These are phyloP conservation scores for Blomia tropicalis DNA, from an alignment of 2,888 invertebrate genomes.

Conservation along the genomic window DNA sequence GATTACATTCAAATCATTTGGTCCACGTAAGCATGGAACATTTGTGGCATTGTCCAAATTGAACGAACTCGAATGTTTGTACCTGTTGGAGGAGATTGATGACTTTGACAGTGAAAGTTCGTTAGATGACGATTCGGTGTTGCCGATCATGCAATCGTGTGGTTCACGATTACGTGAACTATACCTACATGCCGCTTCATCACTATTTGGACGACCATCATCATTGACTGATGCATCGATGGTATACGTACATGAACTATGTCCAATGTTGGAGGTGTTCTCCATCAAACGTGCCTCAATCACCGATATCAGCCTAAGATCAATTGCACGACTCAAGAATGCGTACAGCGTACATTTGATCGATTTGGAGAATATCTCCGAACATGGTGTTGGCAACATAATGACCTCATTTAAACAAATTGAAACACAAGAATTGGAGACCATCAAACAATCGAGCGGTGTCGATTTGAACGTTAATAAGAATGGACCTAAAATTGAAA, in stretches of 20 bases:
- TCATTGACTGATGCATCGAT: neutral
- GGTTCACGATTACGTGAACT: neutral
- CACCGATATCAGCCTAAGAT: neutral
- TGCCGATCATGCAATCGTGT: conserved; percentile 1
- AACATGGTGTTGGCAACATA: neutral
- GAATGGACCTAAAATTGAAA: conserved; percentile 4
- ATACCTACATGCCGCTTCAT: conserved; percentile 11
- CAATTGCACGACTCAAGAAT: conserved; percentile 9
- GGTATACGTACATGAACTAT: neutral
- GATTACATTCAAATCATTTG: conserved; percentile 7
- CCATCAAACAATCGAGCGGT: neutral
- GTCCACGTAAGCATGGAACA: neutral
- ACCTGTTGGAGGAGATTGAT: conserved; percentile 13
- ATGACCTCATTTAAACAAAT: conserved; percentile 1
- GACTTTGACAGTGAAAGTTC: conserved; percentile 10
- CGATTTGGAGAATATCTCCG: conserved; percentile 3
- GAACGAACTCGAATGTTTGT: conserved; percentile 9
- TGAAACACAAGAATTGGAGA: neutral
- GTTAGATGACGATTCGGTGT: neutral
- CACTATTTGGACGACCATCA: neutral
- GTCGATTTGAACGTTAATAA: neutral
- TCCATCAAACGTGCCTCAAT: conserved; percentile 10
- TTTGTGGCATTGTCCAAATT: neutral
- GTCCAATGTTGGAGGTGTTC: conserved; percentile 10
- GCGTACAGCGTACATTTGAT: conserved; percentile 8